Evolutionary conservation across 2,113 vertebrate species (phyloP).

Genomic region (Ptychochromis oligacanthus): DNA sequence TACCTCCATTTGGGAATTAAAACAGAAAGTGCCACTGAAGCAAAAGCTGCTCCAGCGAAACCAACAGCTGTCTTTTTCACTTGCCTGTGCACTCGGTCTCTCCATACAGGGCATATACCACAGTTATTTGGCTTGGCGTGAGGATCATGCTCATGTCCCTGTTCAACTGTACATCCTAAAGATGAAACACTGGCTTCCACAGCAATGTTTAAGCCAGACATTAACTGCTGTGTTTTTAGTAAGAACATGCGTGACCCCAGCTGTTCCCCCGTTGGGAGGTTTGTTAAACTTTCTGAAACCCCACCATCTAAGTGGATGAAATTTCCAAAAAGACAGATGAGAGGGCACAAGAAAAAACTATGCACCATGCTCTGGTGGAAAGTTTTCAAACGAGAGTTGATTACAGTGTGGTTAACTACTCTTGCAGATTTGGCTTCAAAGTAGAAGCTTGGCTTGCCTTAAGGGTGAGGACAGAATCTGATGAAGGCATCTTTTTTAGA

Average conservation of each 20-base stretch:
- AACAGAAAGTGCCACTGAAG: constrained; percentile 50
- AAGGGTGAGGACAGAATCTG: constrained; percentile 36
- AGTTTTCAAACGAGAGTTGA: constrained; percentile 23
- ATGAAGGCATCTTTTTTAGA: constrained; percentile 27
- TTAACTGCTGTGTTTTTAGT: constrained; percentile 30
- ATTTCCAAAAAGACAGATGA: constrained; percentile 3
- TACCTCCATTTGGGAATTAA: constrained; percentile 36
- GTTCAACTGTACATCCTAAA: constrained; percentile 16
- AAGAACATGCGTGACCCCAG: not conserved
- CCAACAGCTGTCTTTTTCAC: constrained; percentile 30
- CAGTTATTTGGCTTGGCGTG: constrained; percentile 54
- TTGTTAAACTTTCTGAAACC: constrained; percentile 51
- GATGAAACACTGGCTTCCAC: constrained; percentile 37
- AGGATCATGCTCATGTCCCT: constrained; percentile 20
- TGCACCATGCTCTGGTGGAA: constrained; percentile 24
- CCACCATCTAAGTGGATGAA: not conserved
- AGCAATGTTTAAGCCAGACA: constrained; percentile 23
- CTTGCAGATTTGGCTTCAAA: constrained; percentile 19
- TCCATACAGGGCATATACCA: constrained; percentile 14
- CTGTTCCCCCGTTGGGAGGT: constrained; percentile 1
- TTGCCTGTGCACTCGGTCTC: not conserved
- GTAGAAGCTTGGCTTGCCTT: constrained; percentile 9
- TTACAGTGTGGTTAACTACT: constrained; percentile 40
- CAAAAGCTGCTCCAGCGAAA: constrained; percentile 39
- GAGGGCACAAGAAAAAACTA: not conserved